Conservation (phyloP, 2,797 vertebrate species). For the Buphagus erythrorhynchus region DNA sequence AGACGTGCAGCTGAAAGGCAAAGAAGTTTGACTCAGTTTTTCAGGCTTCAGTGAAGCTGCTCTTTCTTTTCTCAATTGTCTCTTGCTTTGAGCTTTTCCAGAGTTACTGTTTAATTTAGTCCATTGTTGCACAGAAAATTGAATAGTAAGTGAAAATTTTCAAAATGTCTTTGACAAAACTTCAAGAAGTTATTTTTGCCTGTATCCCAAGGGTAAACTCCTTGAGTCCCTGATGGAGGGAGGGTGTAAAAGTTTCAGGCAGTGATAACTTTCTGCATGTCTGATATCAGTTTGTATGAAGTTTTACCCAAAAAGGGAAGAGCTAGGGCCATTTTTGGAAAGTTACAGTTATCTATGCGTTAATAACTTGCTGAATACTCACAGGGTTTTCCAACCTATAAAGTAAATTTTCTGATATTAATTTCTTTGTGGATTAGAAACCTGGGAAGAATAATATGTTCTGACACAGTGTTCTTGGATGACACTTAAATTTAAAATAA, state of each 20-base stretch:
- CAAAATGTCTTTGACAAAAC: background rate
- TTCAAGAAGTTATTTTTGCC: background rate
- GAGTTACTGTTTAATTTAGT: background rate
- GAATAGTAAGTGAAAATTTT: background rate
- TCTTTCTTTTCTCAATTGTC: background rate
- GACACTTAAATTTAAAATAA: conserved; percentile 20
- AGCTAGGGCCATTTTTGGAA: background rate
- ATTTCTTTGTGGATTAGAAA: conserved; percentile 6
- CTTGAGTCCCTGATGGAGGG: background rate
- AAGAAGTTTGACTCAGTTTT: background rate
- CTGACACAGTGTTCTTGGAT: background rate
- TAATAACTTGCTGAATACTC: background rate
- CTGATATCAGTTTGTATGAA: background rate
- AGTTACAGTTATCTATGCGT: background rate
- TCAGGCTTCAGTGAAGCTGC: background rate
- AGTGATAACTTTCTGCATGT: background rate
- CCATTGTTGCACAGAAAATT: background rate
- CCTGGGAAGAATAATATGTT: background rate
- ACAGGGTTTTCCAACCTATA: background rate
- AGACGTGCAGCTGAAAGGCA: background rate
- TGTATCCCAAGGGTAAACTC: background rate
- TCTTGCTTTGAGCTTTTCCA: background rate
- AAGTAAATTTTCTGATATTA: background rate
- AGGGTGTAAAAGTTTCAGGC: background rate
- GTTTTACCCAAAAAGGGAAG: background rate